Conservation (phyloP, 2,797 vertebrate species). For the Leucoraja ocellata region DNA sequence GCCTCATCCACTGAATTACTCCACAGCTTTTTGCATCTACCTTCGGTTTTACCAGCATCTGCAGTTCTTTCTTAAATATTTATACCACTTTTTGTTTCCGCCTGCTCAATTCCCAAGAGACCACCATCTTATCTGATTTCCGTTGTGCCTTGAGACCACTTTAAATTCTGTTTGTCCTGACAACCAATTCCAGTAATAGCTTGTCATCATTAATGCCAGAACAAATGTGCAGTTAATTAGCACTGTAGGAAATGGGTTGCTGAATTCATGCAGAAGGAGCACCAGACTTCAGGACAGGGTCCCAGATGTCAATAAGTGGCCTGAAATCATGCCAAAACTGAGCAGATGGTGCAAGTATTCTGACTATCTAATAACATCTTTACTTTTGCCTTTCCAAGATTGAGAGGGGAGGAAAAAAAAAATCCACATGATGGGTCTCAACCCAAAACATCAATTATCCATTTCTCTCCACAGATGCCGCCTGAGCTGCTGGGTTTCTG, state of each 20-base stretch:
- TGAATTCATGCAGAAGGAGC: background rate
- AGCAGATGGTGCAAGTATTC: background rate
- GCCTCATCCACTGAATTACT: too few species aligned
- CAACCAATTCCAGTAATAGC: background rate
- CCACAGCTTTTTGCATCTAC: too few species aligned
- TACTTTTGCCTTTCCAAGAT: background rate
- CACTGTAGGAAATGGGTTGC: background rate
- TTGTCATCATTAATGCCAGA: background rate
- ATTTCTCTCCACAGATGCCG: too few species aligned
- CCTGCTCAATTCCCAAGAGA: too few species aligned
- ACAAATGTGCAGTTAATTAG: constrained; percentile 3
- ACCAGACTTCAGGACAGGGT: background rate
- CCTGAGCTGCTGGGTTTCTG: too few species aligned
- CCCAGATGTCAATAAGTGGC: constrained; percentile 1
- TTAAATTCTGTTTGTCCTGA: background rate
- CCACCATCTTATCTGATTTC: too few species aligned
- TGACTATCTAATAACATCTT: background rate
- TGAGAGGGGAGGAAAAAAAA: background rate
- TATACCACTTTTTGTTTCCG: too few species aligned
- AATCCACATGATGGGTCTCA: too few species aligned
- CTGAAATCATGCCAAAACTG: background rate
- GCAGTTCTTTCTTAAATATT: too few species aligned
- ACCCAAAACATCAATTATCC: too few species aligned
- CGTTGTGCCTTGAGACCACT: too few species aligned
- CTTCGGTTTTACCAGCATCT: too few species aligned